Conservation (phyloP, 2,797 vertebrate genomes). For the Decapterus maruadsi region DNA sequence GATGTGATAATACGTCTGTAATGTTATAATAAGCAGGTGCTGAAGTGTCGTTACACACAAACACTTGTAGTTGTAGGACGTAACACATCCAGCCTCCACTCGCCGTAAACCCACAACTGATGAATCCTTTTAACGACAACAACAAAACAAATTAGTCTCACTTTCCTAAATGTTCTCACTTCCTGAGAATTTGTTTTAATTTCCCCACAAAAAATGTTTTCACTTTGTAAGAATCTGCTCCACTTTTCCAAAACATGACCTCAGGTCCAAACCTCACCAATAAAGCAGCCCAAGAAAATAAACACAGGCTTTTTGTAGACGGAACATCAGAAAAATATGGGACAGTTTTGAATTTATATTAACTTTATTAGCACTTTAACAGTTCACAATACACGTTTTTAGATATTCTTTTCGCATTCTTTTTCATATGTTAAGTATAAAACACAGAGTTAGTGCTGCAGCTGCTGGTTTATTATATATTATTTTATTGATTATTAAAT, state of each 20-base stretch:
- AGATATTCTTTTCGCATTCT: too few species aligned
- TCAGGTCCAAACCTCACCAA: neutral
- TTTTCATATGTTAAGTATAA: too few species aligned
- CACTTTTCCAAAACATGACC: neutral
- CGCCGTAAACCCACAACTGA: neutral
- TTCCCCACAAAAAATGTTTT: neutral
- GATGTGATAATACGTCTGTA: conserved; percentile 8
- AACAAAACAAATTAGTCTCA: neutral
- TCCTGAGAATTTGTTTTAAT: neutral
- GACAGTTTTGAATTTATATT: neutral
- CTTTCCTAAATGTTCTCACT: neutral
- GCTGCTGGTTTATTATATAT: too few species aligned
- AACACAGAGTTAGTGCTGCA: too few species aligned
- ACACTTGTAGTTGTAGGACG: neutral
- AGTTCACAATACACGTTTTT: too few species aligned
- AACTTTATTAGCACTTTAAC: too few species aligned
- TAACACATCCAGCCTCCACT: neutral
- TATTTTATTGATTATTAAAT: too few species aligned
- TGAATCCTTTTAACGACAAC: neutral
- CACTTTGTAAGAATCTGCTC: neutral
- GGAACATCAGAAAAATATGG: neutral
- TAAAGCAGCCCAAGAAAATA: neutral
- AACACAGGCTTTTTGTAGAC: neutral
- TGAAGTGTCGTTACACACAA: conserved; percentile 5
- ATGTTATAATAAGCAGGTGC: conserved; percentile 11